These are phyloP conservation scores for Gambusia holbrooki DNA, from an alignment of 2,113 vertebrate species.

Conservation along the genomic window DNA sequence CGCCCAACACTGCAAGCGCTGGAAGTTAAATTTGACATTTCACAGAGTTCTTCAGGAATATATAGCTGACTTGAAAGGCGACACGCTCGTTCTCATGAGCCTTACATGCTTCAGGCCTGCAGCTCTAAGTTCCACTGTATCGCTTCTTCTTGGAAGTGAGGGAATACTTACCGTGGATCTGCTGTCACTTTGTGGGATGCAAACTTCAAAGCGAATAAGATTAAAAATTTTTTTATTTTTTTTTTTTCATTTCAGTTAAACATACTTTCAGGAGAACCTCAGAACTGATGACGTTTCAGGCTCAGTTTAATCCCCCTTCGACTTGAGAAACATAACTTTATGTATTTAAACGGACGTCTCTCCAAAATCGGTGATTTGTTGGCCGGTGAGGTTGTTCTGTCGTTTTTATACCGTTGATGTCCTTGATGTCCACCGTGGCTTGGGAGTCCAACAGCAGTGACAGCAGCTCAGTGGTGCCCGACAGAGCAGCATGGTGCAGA, in stretches of 20 bases:
- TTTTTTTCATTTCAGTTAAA: slow-evolving; percentile 55
- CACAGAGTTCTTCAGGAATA: neutral
- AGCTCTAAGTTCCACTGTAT: slow-evolving; percentile 8
- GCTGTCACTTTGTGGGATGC: slow-evolving; percentile 1
- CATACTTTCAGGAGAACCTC: slow-evolving; percentile 37
- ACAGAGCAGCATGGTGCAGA: slow-evolving; percentile 92
- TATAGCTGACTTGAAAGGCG: slow-evolving; percentile 4
- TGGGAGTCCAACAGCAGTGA: slow-evolving; percentile 92
- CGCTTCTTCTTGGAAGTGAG: slow-evolving; percentile 14
- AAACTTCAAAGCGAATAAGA: slow-evolving; percentile 60
- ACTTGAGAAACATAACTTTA: neutral
- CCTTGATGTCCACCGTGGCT: slow-evolving; percentile 94
- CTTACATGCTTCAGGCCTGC: slow-evolving; percentile 19
- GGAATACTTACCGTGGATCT: neutral
- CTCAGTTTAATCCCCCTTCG: slow-evolving; percentile 23
- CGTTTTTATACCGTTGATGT: slow-evolving; percentile 87
- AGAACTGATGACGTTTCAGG: slow-evolving; percentile 28
- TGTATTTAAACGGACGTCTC: neutral
- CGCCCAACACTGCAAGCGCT: neutral
- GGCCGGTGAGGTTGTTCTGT: slow-evolving; percentile 2
- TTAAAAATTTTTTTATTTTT: slow-evolving; percentile 53
- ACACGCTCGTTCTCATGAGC: neutral
- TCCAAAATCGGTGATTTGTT: neutral
- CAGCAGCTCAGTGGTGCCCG: slow-evolving; percentile 92
- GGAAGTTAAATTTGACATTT: slow-evolving; percentile 14